These are phyloP conservation scores for Anseranas semipalmata DNA, from an alignment of 2,113 vertebrate genomes.

Conservation along the genomic window DNA sequence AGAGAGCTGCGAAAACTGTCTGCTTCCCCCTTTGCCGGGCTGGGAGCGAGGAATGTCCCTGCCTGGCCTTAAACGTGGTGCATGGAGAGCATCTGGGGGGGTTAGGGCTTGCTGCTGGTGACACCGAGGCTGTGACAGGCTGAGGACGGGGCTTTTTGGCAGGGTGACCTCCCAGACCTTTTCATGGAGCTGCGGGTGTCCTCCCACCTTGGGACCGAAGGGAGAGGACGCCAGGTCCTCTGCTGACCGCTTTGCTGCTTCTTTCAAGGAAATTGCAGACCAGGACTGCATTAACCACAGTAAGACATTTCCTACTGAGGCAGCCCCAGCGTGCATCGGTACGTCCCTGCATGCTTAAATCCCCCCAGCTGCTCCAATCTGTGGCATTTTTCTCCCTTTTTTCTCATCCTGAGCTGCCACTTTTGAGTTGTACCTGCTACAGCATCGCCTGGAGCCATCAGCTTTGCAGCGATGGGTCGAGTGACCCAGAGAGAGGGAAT, in stretches of 20 bases:
- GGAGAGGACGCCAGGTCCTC: background rate
- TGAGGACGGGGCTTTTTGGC: background rate
- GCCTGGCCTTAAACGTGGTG: background rate
- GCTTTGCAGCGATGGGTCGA: background rate
- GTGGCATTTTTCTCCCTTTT: background rate
- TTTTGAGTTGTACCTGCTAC: background rate
- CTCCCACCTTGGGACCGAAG: too few relatives aligned
- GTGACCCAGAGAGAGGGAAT: background rate
- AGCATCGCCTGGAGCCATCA: background rate
- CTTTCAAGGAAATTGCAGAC: background rate
- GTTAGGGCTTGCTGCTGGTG: background rate
- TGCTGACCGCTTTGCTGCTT: background rate
- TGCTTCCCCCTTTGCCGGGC: background rate
- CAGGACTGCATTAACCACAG: background rate
- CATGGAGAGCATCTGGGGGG: background rate
- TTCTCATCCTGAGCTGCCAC: background rate
- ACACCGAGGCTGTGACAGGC: background rate
- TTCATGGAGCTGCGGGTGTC: background rate
- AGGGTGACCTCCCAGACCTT: background rate
- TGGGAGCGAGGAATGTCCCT: background rate
- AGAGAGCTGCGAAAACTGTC: background rate
- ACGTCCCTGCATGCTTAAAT: background rate
- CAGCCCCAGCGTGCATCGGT: background rate
- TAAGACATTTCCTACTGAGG: too few relatives aligned
- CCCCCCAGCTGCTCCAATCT: rapidly evolving